Evolutionary conservation across 2,797 vertebrate genomes (phyloP).

Genomic region (Paramormyrops hopkinsi): DNA sequence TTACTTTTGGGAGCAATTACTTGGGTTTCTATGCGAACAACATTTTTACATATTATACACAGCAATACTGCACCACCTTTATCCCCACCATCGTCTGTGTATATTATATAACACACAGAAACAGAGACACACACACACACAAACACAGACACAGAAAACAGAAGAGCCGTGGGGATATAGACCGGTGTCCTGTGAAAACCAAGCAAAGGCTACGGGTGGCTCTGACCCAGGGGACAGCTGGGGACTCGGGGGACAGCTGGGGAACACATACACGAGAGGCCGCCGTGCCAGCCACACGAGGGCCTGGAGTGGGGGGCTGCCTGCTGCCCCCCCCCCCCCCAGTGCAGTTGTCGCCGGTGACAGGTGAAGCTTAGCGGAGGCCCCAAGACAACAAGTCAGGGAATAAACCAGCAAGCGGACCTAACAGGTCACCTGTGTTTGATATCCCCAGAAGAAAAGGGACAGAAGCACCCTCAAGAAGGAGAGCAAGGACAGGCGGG

Average conservation of each 20-base stretch:
- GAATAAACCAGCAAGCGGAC: not conserved
- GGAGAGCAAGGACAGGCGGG: not conserved
- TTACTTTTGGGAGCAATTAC: not conserved
- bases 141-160: not conserved
- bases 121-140: no score
- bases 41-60: not conserved
- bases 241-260: slow-evolving; percentile 38
- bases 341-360: slow-evolving; percentile 33
- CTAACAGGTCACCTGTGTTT: not conserved
- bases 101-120: not conserved
- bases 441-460: not conserved
- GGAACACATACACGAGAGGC: slow-evolving; percentile 48
- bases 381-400: not conserved
- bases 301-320: slow-evolving; percentile 44
- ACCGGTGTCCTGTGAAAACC: not conserved
- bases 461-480: no score
- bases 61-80: not conserved
- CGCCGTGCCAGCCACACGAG: slow-evolving; percentile 43
- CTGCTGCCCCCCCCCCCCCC: slow-evolving; percentile 27
- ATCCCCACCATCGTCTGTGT: not conserved
- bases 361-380: not conserved
- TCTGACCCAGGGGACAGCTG: slow-evolving; percentile 44
- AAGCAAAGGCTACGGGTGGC: not conserved
- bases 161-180: not conserved
- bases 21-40: not conserved